Percentiles rank a stretch among this genome's conserved stretches.
Conservation (phyloP, 2,797 vertebrate genomes). For the Scolopax bukidnonensis region DNA sequence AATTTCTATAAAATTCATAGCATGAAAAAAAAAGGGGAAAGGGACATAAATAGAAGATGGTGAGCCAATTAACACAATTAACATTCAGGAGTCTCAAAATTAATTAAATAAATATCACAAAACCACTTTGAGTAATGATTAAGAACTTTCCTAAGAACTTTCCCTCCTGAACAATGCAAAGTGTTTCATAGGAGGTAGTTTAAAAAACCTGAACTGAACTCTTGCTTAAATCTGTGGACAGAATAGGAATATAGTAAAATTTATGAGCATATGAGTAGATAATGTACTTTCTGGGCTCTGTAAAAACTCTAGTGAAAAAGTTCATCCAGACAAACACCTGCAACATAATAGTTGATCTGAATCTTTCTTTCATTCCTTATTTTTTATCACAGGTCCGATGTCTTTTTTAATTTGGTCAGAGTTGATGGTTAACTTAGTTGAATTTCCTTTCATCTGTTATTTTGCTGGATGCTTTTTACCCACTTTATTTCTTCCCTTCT, state of each 20-base stretch:
- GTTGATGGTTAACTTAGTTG: background rate
- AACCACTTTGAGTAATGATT: background rate
- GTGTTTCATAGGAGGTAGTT: background rate
- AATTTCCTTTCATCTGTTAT: background rate
- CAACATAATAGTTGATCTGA: background rate
- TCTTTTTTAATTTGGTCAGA: background rate
- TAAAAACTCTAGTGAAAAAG: background rate
- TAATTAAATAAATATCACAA: background rate
- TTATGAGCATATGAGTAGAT: background rate
- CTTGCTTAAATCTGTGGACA: background rate
- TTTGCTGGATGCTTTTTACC: background rate
- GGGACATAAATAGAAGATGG: background rate
- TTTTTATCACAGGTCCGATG: background rate
- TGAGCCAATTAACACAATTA: background rate
- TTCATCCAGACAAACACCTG: background rate
- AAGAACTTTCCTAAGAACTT: background rate
- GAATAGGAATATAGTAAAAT: background rate
- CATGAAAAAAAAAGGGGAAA: accelerated
- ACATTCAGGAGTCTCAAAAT: background rate
- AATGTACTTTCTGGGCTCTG: background rate
- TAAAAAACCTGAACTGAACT: background rate
- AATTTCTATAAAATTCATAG: background rate
- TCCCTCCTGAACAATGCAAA: background rate
- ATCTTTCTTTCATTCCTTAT: background rate
- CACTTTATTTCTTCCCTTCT: background rate